Base-by-base conservation (phyloP, 1,140 invertebrate species). In the Euglossa dilemma region DNA sequence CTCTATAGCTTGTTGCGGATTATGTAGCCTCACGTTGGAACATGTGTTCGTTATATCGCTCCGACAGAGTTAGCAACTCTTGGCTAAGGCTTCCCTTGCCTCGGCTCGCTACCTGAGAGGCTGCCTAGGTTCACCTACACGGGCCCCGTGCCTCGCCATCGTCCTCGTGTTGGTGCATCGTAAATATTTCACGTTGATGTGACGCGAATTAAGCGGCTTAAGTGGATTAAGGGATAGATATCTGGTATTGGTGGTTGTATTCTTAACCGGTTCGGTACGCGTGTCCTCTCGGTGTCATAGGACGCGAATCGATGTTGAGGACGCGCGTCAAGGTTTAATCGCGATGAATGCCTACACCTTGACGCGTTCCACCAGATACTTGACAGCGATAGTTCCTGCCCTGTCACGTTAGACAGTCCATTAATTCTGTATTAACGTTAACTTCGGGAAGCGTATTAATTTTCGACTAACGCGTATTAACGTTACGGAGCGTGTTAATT, bases 121-220 rank as follows among this genome's bases (percentile, higher is more conserved):
- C 85, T 86, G 43, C 81, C 43, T 43, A 57, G 66, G 83, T 80
- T 78, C 76, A 79, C 85, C 70, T 84, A 83, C 59, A 83, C 71
- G 66, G 50, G 59, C 79, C 70, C 87, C 80, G 69, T 67, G 84
- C 89, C 86, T 82, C 70, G 25, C 36, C 52, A 36, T 12, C 67
- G 25, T 63, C 20, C 56, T 16, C 54, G 56, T 77, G 69, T 70
- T 76, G 64, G 80, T 89, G 87, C 85, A 89, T 87, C 91, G 90
- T 94, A 94, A 94, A 94, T 94, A 94, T 94, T 94, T 94, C 91
- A 94, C 93, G 92, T 92, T 93, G 92, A 91, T 93, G 91, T 88
- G 90, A 90, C 79, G 84, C 91, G 89, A 93, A 94, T 94, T 94
- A 94, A 94, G 89, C 92, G 90, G 91, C 86, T 93, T 92, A 92